Conservation (phyloP, 2,888 invertebrate genomes). For the Temnothorax ravouxi region DNA sequence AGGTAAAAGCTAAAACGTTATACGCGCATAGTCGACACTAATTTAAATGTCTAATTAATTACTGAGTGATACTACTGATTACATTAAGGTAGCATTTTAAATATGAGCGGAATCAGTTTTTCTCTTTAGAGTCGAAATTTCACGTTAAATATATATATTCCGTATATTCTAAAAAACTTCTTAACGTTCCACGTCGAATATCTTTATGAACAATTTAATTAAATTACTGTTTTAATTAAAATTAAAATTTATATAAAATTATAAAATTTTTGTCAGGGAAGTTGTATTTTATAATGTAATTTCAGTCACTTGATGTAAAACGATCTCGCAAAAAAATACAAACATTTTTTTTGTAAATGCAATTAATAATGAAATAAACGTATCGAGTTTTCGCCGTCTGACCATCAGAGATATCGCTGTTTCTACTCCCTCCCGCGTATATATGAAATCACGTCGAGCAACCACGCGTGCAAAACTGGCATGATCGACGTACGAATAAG, state of each 20-base stretch:
- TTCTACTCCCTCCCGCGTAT: neutral
- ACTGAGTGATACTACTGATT: neutral
- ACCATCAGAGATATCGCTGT: neutral
- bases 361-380: neutral
- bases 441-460: constrained; percentile 5
- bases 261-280: neutral
- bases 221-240: neutral
- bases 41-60: constrained; percentile 17
- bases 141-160: neutral
- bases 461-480: constrained; percentile 11
- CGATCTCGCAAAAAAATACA: neutral
- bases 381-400: neutral
- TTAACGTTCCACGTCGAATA: neutral
- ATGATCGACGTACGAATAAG: constrained; percentile 50
- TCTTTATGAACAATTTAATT: neutral
- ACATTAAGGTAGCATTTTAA: no score
- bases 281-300: neutral
- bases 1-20: constrained; percentile 7
- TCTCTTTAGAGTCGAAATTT: neutral
- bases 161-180: neutral
- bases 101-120: neutral
- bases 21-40: neutral
- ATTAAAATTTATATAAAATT: neutral
- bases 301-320: neutral
- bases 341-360: neutral